Percentiles rank a stretch among this genome's conserved stretches.
phyloP scores from a whole-genome alignment of 2,888 invertebrate genomes.

The Macrophya annulata region DNA sequence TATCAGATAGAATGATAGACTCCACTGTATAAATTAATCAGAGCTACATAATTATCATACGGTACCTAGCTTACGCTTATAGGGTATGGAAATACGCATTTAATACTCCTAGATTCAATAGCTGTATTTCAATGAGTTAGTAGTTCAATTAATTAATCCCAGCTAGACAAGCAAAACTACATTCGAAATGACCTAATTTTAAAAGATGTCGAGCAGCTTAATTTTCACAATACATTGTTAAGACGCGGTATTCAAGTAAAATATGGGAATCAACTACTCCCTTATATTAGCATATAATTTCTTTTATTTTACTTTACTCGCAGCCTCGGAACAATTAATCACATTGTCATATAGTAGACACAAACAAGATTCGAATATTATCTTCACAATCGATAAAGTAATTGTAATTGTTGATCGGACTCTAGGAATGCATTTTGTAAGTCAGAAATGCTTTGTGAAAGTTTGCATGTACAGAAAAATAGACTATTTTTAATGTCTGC shows the following conservation, averaged over 20 bases:
- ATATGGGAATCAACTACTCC: constrained; percentile 2
- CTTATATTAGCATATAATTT: background rate
- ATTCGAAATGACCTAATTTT: background rate
- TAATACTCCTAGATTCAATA: constrained; percentile 31
- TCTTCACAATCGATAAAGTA: background rate
- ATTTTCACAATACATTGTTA: constrained; percentile 57
- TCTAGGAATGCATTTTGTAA: background rate
- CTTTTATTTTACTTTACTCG: constrained; percentile 4
- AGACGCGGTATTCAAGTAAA: constrained; percentile 19
- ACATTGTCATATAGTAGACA: background rate
- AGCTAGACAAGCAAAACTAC: background rate
- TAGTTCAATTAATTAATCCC: constrained; percentile 5
- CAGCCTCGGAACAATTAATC: constrained; percentile 13
- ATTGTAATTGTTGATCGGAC: background rate
- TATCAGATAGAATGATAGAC: background rate
- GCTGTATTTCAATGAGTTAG: background rate
- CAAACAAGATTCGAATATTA: background rate
- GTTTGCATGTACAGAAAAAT: background rate
- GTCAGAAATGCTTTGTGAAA: background rate
- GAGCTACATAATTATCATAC: background rate
- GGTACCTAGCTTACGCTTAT: constrained; percentile 35
- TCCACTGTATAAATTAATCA: constrained; percentile 17
- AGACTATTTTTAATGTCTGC: background rate
- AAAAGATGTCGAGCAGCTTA: constrained; percentile 65
- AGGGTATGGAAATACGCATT: constrained; percentile 24